These are phyloP conservation scores for Bufotes viridis DNA, from an alignment of 2,797 vertebrate genomes.

Conservation along the genomic window DNA sequence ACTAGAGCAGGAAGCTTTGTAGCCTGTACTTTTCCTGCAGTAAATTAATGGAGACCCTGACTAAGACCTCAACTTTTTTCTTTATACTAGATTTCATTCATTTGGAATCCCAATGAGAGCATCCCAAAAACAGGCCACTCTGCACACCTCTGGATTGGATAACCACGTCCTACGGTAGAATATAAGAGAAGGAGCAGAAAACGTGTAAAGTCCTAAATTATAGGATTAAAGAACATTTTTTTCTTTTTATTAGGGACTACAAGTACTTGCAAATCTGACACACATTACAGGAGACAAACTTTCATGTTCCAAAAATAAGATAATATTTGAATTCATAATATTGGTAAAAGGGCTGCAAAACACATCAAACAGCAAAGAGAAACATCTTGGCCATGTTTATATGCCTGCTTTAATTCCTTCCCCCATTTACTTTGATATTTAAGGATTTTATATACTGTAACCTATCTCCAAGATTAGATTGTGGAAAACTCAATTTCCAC, in stretches of 20 bases:
- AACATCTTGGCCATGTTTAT: constrained; percentile 45
- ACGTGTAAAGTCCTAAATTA: constrained; percentile 12
- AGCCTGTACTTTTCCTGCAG: too few relatives aligned
- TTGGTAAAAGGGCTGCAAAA: constrained; percentile 49
- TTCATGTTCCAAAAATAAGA: constrained; percentile 51
- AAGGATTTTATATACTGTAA: constrained; percentile 53
- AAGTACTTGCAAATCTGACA: constrained; percentile 49
- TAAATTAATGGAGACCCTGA: too few relatives aligned
- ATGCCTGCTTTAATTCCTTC: constrained; percentile 35
- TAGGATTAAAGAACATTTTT: constrained; percentile 12
- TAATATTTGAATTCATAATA: constrained; percentile 58
- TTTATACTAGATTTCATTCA: too few relatives aligned
- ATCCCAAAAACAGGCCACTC: not conserved
- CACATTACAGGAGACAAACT: constrained; percentile 41
- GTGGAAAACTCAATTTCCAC: constrained; percentile 51
- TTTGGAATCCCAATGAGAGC: not conserved
- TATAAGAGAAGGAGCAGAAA: not conserved
- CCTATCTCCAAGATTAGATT: constrained; percentile 56
- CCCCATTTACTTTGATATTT: constrained; percentile 51
- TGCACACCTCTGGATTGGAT: not conserved
- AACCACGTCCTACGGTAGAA: not conserved
- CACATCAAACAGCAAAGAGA: constrained; percentile 51
- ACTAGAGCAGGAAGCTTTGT: too few relatives aligned
- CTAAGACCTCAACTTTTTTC: too few relatives aligned
- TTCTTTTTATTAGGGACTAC: constrained; percentile 39